Evolutionary conservation across 2,888 invertebrate genomes (phyloP), one percentile per base, ranked within the genome.

Genomic region (Aspidiotus rigidus): DNA sequence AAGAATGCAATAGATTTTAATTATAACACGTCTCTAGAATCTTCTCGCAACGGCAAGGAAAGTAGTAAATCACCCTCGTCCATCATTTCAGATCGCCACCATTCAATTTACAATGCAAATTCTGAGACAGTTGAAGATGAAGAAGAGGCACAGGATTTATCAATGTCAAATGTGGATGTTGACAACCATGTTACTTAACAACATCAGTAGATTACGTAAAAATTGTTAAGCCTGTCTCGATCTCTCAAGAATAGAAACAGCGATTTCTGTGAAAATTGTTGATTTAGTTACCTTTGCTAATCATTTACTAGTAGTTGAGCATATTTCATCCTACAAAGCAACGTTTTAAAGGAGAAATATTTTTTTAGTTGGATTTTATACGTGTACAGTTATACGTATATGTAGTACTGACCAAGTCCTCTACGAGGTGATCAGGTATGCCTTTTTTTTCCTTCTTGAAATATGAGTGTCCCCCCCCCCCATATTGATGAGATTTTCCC

Each of bases 141-240:
- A 64, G 64, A 64, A 67, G 59, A 67, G 57, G 67, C 67, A 49
- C 67, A 67, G 39, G 67, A 67, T 60, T 16, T 67, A 49, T 67
- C 67, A 10, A 67, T 67, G 67, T 60, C 67, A 16, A 67, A 40
- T 59, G 59, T 60, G 39, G 67, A 67, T 3, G 53, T 60, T 7
- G 49, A 40, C n/a, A 67, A 67, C 60, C 67, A 67, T 11, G 59
- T 67, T n/a, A 60, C 67, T 15, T 67, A 67, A 44, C 44, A 28
- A 28, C 49, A 13, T n/a, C n/a, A 6, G 10, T 49, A 49, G 10
- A n/a, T 49, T 49, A 11, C 2, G 49, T 13, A 28, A 28, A 28
- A 28, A 28, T 28, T 28, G 1, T 3, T 28, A 28, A 28, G 28
- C 28, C 28, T 5, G 28, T 28, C 28, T 28, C 28, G 28, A 28